Evolutionary conservation across 2,797 vertebrate genomes (phyloP).

Genomic region (Cephalopachus bancanus): DNA sequence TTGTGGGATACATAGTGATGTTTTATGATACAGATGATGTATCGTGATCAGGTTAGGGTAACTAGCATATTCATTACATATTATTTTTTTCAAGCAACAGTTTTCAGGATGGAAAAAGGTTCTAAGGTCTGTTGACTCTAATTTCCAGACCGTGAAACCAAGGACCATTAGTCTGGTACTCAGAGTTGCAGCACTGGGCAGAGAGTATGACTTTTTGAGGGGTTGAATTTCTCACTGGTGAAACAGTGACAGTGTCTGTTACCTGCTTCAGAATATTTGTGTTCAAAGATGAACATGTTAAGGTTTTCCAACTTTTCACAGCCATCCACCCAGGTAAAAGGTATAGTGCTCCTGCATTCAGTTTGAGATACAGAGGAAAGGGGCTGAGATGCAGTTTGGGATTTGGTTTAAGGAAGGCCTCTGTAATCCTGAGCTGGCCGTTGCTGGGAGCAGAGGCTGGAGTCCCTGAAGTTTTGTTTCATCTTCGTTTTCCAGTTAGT

Average conservation of each 20-base stretch:
- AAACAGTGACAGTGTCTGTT: background rate
- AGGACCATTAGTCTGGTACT: background rate
- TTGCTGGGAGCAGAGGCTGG: background rate
- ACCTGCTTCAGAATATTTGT: background rate
- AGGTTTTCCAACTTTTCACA: background rate
- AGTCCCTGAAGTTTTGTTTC: slow-evolving; percentile 1
- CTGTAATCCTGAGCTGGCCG: background rate
- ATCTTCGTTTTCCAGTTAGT: background rate
- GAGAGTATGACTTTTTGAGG: background rate
- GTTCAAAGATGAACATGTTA: background rate
- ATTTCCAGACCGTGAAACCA: background rate
- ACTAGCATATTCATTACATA: background rate
- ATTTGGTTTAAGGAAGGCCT: slow-evolving; percentile 39
- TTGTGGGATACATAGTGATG: background rate
- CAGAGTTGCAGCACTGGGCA: background rate
- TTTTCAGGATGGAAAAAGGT: slow-evolving; percentile 24
- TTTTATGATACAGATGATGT: too few species aligned
- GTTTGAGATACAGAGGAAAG: background rate
- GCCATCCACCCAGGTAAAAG: background rate
- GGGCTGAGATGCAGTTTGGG: background rate
- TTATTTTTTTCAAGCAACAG: background rate
- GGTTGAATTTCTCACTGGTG: slow-evolving; percentile 11
- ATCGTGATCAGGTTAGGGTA: background rate
- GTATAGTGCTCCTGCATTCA: background rate
- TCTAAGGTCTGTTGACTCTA: slow-evolving; percentile 13